These are phyloP conservation scores for Eledona agricola DNA, from an alignment of 2,888 invertebrate species.

Conservation along the genomic window DNA sequence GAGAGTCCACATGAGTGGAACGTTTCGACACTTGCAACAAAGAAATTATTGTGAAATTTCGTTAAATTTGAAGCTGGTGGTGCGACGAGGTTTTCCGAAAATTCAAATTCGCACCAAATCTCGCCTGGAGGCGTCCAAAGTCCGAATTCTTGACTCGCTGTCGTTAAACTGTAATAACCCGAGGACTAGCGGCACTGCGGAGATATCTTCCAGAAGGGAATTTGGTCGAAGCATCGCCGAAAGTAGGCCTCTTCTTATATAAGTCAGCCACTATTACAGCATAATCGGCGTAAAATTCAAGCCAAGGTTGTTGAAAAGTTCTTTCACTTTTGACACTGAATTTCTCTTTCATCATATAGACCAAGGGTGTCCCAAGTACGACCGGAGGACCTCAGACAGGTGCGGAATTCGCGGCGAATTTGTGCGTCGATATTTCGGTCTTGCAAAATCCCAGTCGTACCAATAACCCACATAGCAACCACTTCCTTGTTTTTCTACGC, in stretches of 20 bases:
- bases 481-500: no score
- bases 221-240: constrained; percentile 6
- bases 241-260: constrained; percentile 31
- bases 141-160: no score
- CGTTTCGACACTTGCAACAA: constrained; percentile 34
- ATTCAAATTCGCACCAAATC: no score
- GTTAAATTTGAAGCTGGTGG: no score
- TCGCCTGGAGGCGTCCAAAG: no score
- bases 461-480: no score
- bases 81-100: no score
- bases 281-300: constrained; percentile 41
- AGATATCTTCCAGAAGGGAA: no score
- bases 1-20: constrained; percentile 37
- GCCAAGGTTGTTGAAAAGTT: constrained; percentile 54
- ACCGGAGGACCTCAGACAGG: no score
- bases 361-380: constrained; percentile 22
- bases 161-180: no score
- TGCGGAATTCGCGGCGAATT: constrained; percentile 4
- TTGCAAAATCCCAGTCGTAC: no score
- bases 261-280: constrained; percentile 30
- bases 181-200: no score
- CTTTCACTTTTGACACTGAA: constrained; percentile 59
- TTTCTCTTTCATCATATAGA: constrained; percentile 49
- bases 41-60: constrained; percentile 35
- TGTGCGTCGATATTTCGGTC: neutral